phyloP scores from a whole-genome alignment of 2,888 invertebrate genomes.

The Drosophila fulvimacula region DNA sequence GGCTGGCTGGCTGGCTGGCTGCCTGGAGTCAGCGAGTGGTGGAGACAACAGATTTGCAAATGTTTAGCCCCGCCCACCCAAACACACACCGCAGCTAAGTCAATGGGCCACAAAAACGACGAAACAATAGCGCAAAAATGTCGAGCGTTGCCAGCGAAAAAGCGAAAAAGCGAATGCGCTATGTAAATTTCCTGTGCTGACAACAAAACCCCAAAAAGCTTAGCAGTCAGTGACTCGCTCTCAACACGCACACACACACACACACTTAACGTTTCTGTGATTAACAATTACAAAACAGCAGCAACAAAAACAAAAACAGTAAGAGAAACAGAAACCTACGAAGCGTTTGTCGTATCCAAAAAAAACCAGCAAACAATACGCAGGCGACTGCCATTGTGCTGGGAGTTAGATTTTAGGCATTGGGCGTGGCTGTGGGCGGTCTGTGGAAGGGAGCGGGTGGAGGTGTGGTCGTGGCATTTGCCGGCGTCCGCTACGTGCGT shows the following conservation, averaged over 20 bases:
- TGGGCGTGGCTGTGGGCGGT: not conserved
- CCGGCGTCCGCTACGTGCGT: conserved; percentile 71
- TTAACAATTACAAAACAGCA: conserved; percentile 73
- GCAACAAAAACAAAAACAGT: conserved; percentile 38
- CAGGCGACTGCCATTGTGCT: conserved; percentile 14
- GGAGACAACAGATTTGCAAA: conserved; percentile 43
- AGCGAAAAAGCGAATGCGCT: conserved; percentile 30
- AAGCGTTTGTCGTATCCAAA: conserved; percentile 34
- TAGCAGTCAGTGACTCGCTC: not conserved
- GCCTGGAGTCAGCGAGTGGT: conserved; percentile 4
- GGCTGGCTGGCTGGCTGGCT: conserved; percentile 7
- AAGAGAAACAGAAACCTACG: conserved; percentile 35
- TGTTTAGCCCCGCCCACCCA: conserved; percentile 12
- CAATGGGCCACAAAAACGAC: conserved; percentile 63
- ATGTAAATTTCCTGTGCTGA: conserved; percentile 48
- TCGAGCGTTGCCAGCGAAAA: conserved; percentile 20
- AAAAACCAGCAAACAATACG: conserved; percentile 46
- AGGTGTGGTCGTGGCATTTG: conserved; percentile 35
- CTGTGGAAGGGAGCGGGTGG: too few species aligned
- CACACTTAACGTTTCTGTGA: conserved; percentile 64
- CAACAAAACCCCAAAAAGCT: conserved; percentile 23
- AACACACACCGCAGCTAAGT: conserved; percentile 11
- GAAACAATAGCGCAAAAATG: conserved; percentile 51
- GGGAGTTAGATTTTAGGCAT: not conserved
- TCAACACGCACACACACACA: conserved; percentile 8